Percentiles rank a stretch among this genome's conserved stretches.
Evolutionary conservation across 1,140 invertebrate species (phyloP).

Genomic region (Coenobita brevimanus): DNA sequence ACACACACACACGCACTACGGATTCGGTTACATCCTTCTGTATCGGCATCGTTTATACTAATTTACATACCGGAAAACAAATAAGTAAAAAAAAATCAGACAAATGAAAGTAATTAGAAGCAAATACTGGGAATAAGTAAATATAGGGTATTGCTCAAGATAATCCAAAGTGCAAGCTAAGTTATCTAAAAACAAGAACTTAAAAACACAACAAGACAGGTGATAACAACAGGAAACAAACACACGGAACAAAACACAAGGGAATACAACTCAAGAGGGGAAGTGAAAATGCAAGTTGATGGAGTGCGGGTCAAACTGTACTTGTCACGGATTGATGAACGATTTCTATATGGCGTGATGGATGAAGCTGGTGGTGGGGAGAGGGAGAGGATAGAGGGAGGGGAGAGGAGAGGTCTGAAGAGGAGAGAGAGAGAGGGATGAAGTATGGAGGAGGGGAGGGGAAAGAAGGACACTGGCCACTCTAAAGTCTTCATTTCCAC

Average conservation of each 20-base stretch:
- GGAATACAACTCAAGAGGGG: not conserved
- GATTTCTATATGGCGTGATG: constrained; percentile 27
- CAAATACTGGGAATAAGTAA: no score
- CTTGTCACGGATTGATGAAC: constrained; percentile 40
- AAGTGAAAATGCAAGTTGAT: constrained; percentile 18
- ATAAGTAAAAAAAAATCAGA: no score
- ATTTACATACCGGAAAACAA: no score
- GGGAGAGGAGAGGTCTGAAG: not conserved
- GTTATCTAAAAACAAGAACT: not conserved
- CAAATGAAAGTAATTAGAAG: no score
- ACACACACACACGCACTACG: not conserved
- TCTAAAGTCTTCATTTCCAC: not conserved
- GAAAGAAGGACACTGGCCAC: not conserved
- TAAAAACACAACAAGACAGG: not conserved
- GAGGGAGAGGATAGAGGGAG: not conserved
- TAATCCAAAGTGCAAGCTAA: no score
- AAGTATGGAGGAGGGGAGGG: not conserved
- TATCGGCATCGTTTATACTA: no score
- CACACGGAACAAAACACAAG: not conserved
- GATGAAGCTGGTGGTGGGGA: constrained; percentile 24
- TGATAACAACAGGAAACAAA: not conserved
- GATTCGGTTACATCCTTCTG: not conserved
- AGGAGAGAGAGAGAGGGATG: not conserved
- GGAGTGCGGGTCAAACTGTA: constrained; percentile 43
- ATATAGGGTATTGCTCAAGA: no score